Conservation (phyloP, 2,113 vertebrate species). For the Cyanoramphus novaezelandiae region DNA sequence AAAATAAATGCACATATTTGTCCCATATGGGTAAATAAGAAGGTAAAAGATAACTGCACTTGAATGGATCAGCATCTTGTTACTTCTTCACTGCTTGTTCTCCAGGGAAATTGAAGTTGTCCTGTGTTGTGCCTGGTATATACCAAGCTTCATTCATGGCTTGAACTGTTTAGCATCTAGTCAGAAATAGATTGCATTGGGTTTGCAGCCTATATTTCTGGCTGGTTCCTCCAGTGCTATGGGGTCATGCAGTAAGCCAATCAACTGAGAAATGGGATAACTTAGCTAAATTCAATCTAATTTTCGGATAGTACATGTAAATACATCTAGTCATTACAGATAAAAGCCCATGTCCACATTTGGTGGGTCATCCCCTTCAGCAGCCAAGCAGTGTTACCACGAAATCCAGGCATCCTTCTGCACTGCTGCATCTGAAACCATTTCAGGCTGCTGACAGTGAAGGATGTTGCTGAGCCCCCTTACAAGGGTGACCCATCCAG, state of each 20-base stretch:
- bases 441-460: background rate
- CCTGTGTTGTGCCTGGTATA: background rate
- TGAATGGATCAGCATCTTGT: background rate
- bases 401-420: background rate
- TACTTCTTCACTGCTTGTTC: background rate
- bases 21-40: background rate
- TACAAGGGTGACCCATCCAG: fast-evolving
- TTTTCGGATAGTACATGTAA: background rate
- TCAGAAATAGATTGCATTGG: background rate
- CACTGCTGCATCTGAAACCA: background rate
- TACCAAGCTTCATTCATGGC: background rate
- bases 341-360: background rate
- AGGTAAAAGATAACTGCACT: background rate
- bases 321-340: background rate
- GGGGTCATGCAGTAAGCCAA: fast-evolving
- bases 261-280: background rate
- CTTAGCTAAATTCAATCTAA: background rate
- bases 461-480: background rate
- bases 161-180: background rate
- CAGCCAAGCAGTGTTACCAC: background rate
- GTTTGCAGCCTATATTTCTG: background rate
- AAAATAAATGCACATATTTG: background rate
- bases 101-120: background rate
- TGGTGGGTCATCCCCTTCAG: fast-evolving
- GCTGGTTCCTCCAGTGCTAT: background rate